Percentiles rank a stretch among this genome's conserved stretches.
Conservation (phyloP, 2,113 vertebrate species). For the Ptilorrhoa leucosticta region DNA sequence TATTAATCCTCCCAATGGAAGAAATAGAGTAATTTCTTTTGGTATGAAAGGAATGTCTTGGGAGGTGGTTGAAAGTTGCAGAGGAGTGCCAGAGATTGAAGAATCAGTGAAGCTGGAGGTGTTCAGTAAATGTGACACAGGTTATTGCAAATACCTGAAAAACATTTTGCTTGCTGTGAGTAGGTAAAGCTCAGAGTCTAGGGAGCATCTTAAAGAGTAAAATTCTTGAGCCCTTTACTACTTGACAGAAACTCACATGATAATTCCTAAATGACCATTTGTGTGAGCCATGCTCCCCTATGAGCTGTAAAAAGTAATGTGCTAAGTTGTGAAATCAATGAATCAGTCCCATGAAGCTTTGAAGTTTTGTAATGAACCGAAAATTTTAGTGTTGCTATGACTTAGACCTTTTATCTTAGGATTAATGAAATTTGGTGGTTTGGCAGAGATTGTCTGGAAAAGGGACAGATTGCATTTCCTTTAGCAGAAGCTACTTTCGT, state of each 20-base stretch:
- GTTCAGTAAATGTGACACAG: background rate
- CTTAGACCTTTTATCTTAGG: background rate
- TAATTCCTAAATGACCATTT: background rate
- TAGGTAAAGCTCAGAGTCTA: background rate
- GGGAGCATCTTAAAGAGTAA: background rate
- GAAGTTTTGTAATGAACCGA: background rate
- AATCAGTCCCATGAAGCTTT: background rate
- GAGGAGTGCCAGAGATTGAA: background rate
- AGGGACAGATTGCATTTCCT: background rate
- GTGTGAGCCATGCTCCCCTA: background rate
- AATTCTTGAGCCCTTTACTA: background rate
- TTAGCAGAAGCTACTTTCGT: background rate
- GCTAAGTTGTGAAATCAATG: background rate
- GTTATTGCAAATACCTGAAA: background rate
- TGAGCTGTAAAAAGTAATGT: background rate
- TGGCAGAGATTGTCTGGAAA: background rate
- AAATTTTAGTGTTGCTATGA: background rate
- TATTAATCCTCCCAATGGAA: slow-evolving; percentile 26
- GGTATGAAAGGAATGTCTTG: slow-evolving; percentile 57
- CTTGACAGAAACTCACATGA: background rate
- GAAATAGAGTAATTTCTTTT: slow-evolving; percentile 31
- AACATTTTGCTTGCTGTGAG: background rate
- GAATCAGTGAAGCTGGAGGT: background rate
- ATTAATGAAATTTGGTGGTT: background rate
- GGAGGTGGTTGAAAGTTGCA: slow-evolving; percentile 31